Conservation (phyloP, 2,888 invertebrate genomes). For the Nymphalis urticae region DNA sequence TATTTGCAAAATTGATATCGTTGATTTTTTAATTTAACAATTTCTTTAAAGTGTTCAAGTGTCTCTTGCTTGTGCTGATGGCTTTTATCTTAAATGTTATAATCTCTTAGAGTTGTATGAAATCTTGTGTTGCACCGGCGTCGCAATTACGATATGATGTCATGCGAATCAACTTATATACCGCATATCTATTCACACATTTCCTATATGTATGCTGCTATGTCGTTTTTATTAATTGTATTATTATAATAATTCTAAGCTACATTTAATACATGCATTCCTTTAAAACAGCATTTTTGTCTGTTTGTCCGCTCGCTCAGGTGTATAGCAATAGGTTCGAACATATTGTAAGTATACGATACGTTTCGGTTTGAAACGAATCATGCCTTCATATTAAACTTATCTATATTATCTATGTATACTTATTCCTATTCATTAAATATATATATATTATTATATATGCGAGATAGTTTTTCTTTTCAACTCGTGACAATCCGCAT, state of each 20-base stretch:
- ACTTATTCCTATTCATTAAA: constrained; percentile 26
- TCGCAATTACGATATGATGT: constrained; percentile 31
- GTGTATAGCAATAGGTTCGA: constrained; percentile 70
- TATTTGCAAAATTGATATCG: constrained; percentile 3
- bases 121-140: constrained; percentile 38
- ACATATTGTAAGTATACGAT: constrained; percentile 67
- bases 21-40: constrained; percentile 11
- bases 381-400: constrained; percentile 41
- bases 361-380: constrained; percentile 49
- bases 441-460: constrained; percentile 20
- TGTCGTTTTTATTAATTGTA: constrained; percentile 24
- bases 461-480: constrained; percentile 12
- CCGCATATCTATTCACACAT: constrained; percentile 20
- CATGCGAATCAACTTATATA: constrained; percentile 33
- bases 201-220: constrained; percentile 28
- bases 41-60: constrained; percentile 38
- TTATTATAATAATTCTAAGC: constrained; percentile 37
- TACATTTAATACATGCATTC: constrained; percentile 46
- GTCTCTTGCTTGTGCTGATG: constrained; percentile 47
- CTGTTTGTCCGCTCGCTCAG: constrained; percentile 71
- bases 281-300: constrained; percentile 64
- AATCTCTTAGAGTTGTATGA: constrained; percentile 30
- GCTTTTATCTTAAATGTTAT: constrained; percentile 42
- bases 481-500: neutral
- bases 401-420: constrained; percentile 34